These are phyloP conservation scores for Aphidius gifuensis DNA, from an alignment of 1,140 invertebrate species.

Conservation along the genomic window DNA sequence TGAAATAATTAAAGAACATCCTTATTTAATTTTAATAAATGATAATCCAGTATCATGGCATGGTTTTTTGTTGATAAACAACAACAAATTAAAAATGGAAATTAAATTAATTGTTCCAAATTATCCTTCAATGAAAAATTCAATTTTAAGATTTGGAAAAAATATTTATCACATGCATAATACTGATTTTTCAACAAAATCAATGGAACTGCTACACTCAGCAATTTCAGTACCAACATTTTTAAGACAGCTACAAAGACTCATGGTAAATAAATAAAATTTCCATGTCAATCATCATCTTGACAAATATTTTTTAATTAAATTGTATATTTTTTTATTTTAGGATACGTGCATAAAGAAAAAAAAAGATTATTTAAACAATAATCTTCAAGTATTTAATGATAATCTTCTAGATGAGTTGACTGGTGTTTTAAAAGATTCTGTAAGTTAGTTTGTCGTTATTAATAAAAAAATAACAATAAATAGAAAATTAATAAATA, in stretches of 20 bases:
- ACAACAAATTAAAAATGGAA: slow-evolving; percentile 26
- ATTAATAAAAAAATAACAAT: slow-evolving; percentile 16
- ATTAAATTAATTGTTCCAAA: slow-evolving; percentile 36
- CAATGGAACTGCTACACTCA: slow-evolving; percentile 25
- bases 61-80: slow-evolving; percentile 34
- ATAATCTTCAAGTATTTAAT: slow-evolving; percentile 1
- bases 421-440: slow-evolving; percentile 24
- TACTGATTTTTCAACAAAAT: slow-evolving; percentile 28
- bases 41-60: slow-evolving; percentile 36
- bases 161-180: slow-evolving; percentile 30
- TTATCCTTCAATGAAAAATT: slow-evolving; percentile 35
- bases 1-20: slow-evolving; percentile 34
- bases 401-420: slow-evolving; percentile 32
- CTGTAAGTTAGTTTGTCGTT: slow-evolving; percentile 28
- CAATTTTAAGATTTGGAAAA: slow-evolving; percentile 33
- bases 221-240: slow-evolving; percentile 31
- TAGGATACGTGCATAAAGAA: slow-evolving; percentile 19
- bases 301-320: slow-evolving; percentile 6
- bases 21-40: slow-evolving; percentile 35
- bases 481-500: slow-evolving; percentile 15
- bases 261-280: slow-evolving; percentile 32
- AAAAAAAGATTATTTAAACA: background rate
- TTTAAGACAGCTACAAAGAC: slow-evolving; percentile 32
- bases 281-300: slow-evolving; percentile 10
- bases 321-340: slow-evolving; percentile 12